Evolutionary conservation across 2,888 invertebrate species (phyloP), one percentile per base, ranked within the genome.

Genomic region (Ernsta delagoae): DNA sequence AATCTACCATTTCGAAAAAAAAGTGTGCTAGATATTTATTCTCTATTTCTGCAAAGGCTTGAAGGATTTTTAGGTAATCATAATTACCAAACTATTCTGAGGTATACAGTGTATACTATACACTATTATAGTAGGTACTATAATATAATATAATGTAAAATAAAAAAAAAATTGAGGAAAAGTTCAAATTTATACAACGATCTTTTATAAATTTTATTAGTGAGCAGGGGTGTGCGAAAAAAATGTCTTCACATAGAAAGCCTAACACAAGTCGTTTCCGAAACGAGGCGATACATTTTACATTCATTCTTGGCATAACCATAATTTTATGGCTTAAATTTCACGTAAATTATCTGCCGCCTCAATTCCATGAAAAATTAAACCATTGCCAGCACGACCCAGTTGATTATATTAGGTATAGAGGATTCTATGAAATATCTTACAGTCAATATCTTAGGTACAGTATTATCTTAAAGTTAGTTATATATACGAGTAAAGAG

Each of bases 311-410:
- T 66, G 59, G 34, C 66, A 54, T 66, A 60, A 66, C 66, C 65
- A 66, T 66, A 66, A 66, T 66, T 66, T 66, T 66, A 66, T 66
- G 65, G 65, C 59, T 59, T 66, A 66, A 59, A 66, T 66, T 66
- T 66, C 59, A 48, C 65, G 59, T 66, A 66, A 59, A 66, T 66
- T 66, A 66, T 66, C 53, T 39, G 59, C 50, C 39, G 36, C 9
- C 59, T 66, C 41, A 53, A 41, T 59, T 41, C 41, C 59, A 39
- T 66, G 57, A 59, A 41, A 59, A 66, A 66, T 50, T 39, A 54
- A 54, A 54, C 54, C 54, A 54, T 54, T 54, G 11, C 54, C 7
- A 7, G 12, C 31, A 31, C 31, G 54, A 54, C 9, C 5, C 2
- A 50, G 9, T 2, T 31, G 54, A 12, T 54, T 31, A 54, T 31